Percentiles rank a stretch among this genome's conserved stretches.
Evolutionary conservation across 2,797 vertebrate genomes (phyloP).

Genomic region (Myioborus melanocephalus): DNA sequence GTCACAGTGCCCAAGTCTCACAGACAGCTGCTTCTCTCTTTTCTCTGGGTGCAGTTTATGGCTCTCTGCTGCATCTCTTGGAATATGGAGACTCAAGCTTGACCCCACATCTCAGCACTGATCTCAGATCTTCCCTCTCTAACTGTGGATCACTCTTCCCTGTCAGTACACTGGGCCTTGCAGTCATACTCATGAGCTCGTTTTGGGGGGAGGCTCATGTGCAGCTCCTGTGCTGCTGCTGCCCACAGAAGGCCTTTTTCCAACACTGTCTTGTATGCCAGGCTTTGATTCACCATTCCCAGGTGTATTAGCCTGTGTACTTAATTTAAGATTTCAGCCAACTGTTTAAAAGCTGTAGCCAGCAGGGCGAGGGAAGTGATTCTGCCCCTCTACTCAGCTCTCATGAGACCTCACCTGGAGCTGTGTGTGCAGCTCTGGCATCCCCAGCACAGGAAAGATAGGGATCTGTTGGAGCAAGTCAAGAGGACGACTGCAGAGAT

Average conservation of each 20-base stretch:
- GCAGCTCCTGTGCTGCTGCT: background rate
- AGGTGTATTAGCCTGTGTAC: background rate
- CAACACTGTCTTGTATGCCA: fast-evolving
- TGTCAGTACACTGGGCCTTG: fast-evolving
- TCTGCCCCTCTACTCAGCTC: background rate
- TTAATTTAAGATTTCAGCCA: background rate
- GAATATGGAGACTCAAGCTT: background rate
- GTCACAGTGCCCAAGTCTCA: background rate
- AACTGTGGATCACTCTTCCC: fast-evolving
- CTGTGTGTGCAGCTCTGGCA: background rate
- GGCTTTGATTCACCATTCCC: background rate
- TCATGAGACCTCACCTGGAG: background rate
- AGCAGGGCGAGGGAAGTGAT: background rate
- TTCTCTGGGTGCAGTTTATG: background rate
- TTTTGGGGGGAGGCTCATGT: background rate
- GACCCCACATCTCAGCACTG: fast-evolving
- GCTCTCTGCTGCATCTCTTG: background rate
- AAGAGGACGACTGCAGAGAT: background rate
- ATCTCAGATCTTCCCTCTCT: background rate
- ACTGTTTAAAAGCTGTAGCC: background rate
- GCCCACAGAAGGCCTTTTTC: background rate
- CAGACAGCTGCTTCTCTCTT: background rate
- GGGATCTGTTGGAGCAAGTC: background rate
- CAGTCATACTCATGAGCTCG: fast-evolving
- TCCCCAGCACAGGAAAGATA: background rate